These are phyloP conservation scores for Anser brachyrhynchus DNA, from an alignment of 2,113 vertebrate genomes.

Conservation along the genomic window DNA sequence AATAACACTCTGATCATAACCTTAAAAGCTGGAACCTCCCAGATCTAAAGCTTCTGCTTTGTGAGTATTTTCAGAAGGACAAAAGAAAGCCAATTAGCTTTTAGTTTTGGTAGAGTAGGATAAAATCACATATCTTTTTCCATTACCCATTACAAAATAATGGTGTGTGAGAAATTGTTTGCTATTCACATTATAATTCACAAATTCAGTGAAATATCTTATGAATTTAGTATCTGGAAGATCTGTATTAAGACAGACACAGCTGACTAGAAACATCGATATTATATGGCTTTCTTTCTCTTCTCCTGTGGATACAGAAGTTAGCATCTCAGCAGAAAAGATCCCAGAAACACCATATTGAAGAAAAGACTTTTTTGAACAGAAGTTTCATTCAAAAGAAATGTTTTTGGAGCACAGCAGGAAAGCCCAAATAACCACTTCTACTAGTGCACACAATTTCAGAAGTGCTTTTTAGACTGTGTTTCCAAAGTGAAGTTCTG, in stretches of 20 bases:
- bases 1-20: neutral
- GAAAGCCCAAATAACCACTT: neutral
- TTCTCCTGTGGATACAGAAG: neutral
- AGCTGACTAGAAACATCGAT: neutral
- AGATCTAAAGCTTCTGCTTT: neutral
- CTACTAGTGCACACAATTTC: neutral
- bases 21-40: neutral
- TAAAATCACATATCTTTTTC: neutral
- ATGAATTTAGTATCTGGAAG: neutral
- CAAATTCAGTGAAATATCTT: neutral
- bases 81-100: neutral
- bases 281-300: neutral
- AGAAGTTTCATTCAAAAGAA: neutral
- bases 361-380: neutral
- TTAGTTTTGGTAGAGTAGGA: neutral
- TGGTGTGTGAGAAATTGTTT: neutral
- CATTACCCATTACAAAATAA: neutral
- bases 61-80: neutral
- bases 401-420: neutral
- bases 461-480: neutral
- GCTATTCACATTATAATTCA: neutral
- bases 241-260: neutral
- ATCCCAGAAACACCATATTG: neutral
- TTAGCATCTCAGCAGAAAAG: neutral
- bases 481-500: conserved; percentile 28